Conservation (phyloP, 2,113 vertebrate species). For the Solea solea region DNA sequence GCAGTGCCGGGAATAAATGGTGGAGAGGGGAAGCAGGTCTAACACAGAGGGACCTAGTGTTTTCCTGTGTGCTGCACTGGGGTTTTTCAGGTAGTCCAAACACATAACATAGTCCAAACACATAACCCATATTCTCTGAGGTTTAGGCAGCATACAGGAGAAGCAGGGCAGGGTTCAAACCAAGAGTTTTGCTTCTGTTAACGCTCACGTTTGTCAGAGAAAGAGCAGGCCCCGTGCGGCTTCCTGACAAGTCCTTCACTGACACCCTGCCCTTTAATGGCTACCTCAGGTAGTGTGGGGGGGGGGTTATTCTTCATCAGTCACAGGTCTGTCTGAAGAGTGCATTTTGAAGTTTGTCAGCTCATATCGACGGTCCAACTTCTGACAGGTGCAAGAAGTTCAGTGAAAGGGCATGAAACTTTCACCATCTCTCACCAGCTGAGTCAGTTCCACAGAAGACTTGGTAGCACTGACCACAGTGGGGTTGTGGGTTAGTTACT, state of each 20-base stretch:
- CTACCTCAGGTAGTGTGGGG: constrained; percentile 28
- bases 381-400: constrained; percentile 71
- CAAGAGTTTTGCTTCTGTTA: constrained; percentile 41
- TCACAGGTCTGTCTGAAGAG: constrained; percentile 24
- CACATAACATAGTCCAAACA: constrained; percentile 38
- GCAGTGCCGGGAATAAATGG: constrained; percentile 53
- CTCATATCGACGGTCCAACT: constrained; percentile 22
- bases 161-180: constrained; percentile 39
- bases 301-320: constrained; percentile 39
- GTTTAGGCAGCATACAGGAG: constrained; percentile 33
- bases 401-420: constrained; percentile 60
- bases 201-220: constrained; percentile 47
- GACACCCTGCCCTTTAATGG: constrained; percentile 43
- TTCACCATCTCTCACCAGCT: constrained; percentile 50
- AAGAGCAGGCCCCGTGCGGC: constrained; percentile 41
- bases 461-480: constrained; percentile 69
- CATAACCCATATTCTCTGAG: constrained; percentile 24
- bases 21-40: constrained; percentile 53
- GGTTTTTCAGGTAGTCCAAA: constrained; percentile 65
- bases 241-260: constrained; percentile 53
- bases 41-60: constrained; percentile 59
- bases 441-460: constrained; percentile 52
- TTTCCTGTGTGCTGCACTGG: constrained; percentile 56
- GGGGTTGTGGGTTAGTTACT: constrained; percentile 66
- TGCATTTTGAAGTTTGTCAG: constrained; percentile 47